A percentile compares a stretch with the other conserved stretches of the same genome.
Evolutionary conservation across 2,797 vertebrate species (phyloP).

Genomic region (Mormyrops boulengeri): DNA sequence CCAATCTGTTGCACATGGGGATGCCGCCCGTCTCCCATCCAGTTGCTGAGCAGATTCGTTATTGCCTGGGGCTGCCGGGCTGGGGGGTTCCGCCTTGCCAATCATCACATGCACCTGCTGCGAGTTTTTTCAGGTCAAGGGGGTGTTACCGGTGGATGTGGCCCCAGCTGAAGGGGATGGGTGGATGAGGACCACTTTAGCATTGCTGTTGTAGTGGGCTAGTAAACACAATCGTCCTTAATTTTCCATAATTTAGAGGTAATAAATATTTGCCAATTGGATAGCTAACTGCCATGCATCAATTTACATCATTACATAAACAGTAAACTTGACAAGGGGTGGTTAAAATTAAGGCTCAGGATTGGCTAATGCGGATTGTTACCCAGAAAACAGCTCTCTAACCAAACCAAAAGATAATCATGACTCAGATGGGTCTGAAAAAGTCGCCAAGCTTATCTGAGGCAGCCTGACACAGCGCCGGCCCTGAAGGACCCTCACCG

Average conservation of each 20-base stretch:
- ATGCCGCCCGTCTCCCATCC: background rate
- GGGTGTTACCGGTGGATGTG: background rate
- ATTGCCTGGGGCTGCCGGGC: background rate
- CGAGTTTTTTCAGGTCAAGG: background rate
- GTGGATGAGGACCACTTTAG: background rate
- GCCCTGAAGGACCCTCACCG: background rate
- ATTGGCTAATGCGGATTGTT: background rate
- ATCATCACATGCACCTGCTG: background rate
- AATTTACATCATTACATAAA: background rate
- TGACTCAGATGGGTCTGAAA: background rate
- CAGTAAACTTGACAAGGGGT: background rate
- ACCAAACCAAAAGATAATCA: background rate
- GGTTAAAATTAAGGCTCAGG: background rate
- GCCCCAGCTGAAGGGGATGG: background rate
- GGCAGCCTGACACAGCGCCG: background rate
- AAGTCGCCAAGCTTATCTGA: background rate
- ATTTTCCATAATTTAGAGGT: background rate
- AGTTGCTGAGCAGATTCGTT: background rate
- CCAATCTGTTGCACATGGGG: background rate
- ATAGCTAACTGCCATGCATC: background rate
- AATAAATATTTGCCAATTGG: background rate
- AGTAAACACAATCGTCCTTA: background rate
- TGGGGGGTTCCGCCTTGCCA: background rate
- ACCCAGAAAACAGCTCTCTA: background rate
- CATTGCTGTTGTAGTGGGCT: background rate